Evolutionary conservation across 2,797 vertebrate genomes (phyloP), one percentile per base, ranked within the genome.

Genomic region (Spondyliosoma cantharus): DNA sequence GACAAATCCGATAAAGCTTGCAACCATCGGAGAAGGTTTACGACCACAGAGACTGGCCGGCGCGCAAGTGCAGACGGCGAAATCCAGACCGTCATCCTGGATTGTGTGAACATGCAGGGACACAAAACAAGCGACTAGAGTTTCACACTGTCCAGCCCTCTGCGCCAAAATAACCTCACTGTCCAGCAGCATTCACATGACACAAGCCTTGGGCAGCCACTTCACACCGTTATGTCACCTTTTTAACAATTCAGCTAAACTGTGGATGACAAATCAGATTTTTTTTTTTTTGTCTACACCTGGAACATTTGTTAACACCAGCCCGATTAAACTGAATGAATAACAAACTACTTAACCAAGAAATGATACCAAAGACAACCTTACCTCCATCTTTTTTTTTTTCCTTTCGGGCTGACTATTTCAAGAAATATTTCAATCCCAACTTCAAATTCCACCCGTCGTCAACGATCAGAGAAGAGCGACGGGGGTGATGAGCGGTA

Each of bases 301-400:
- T 43, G 22, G 5, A 22, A 62, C 25, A 70, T 62, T 24, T 48
- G 0, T 54, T 25, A 50, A 4, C 3, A 2, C 13, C 29, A 32
- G 9, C 7, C 16, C 2, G n/a, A 14, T 64, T 19, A 49, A 49
- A 61, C 17, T 48, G 5, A 12, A n/a, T 13, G 46, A 22, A 4
- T 13, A 49, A 27, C 49, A 16, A 56, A 22, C 9, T 0, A 29
- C 19, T 43, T 15, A 67, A 22, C 14, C 12, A 15, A 50, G 42
- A 66, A 71, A 32, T 6, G 25, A 60, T 4, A n/a, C 2, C 5
- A 32, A 76, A 54, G 46, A 22, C 6, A 42, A 15, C 25, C 91
- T 86, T 92, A 93, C 93, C 92, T 93, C 93, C 92, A 93, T 93
- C n/a, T 80, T 85, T 86, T 25, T n/a, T n/a, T n/a, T 6, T 49